phyloP scores from a whole-genome alignment of 92 coral and sea anemone species.

The Zoanthus solanderi region DNA sequence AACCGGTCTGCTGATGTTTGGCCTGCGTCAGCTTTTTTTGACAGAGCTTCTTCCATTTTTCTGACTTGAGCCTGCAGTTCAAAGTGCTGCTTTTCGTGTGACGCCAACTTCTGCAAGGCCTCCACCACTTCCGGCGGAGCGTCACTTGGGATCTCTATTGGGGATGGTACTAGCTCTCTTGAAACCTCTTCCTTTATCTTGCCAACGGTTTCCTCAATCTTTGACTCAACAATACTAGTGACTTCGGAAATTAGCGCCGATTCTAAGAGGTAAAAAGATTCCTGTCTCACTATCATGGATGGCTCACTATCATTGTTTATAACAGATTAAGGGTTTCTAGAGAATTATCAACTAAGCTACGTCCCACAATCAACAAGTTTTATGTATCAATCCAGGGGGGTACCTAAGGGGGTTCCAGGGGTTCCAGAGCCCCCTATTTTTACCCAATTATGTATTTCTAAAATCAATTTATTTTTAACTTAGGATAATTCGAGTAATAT shows the following conservation, averaged over 20 bases:
- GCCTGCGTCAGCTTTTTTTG: conserved; percentile 26
- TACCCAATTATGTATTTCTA: too few species aligned
- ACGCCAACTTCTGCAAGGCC: conserved; percentile 58
- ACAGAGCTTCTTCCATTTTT: not conserved
- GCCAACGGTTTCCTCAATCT: conserved; percentile 29
- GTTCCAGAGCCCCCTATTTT: too few species aligned
- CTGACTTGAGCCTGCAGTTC: conserved; percentile 52
- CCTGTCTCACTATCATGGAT: too few species aligned
- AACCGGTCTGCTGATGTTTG: not conserved
- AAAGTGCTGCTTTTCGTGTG: conserved; percentile 50
- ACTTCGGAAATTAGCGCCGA: conserved; percentile 6
- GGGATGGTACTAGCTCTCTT: conserved; percentile 20
- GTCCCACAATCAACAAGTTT: too few species aligned
- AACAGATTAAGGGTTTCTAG: too few species aligned
- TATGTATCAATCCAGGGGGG: too few species aligned
- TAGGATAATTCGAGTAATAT: too few species aligned
- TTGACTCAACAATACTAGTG: conserved; percentile 21
- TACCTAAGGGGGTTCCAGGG: too few species aligned
- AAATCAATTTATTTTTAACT: too few species aligned
- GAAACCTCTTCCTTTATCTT: conserved; percentile 40
- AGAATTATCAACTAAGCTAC: too few species aligned
- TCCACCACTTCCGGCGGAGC: conserved; percentile 65
- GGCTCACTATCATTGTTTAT: too few species aligned
- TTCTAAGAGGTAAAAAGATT: not conserved
- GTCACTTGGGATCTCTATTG: conserved; percentile 62